Evolutionary conservation across 2,113 vertebrate species (phyloP), one percentile per base, ranked within the genome.

Genomic region (Megalops atlanticus): DNA sequence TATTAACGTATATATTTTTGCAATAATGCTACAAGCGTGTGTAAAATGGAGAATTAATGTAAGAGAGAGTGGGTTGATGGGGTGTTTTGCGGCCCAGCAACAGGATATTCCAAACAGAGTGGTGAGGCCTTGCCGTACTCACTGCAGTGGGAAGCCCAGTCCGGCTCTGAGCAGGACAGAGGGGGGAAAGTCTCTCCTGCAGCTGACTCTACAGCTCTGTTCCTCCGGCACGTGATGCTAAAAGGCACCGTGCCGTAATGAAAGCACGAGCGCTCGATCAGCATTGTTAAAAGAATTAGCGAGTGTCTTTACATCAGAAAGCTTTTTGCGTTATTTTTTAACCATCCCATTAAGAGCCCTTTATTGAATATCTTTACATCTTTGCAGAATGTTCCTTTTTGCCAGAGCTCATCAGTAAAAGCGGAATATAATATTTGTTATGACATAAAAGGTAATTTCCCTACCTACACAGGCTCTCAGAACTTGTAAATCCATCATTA

Each of bases 251-350:
- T 96, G 95, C 95, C 92, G 91, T 95, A 95, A 95, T 97, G 95
- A 97, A 97, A 96, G 94, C 95, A 94, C 96, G 96, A 97, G 96
- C 96, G 95, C 96, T 96, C 97, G 94, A 97, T 96, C 96, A 96
- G 94, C 95, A 95, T 95, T 95, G 94, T 96, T 96, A 97, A 95
- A 92, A 92, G 94, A 97, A 97, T 98, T 97, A 97, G 94, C 94
- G n/a, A n/a, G n/a, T n/a, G 95, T 96, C 94, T 95, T 95, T 96
- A 98, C 97, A 97, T 96, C 96, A 96, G 96, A 98, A 98, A 96
- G 96, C 97, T 98, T 93, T 94, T 94, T 94, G 90, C 58, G 82
- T 85, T 86, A 84, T 83, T 76, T 86, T 95, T 95, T 84, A 70
- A 94, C 94, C 95, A 95, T 92, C 92, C 95, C 94, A 95, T 96